Evolutionary conservation across 2,797 vertebrate genomes (phyloP).

Genomic region (Sylvia borin): DNA sequence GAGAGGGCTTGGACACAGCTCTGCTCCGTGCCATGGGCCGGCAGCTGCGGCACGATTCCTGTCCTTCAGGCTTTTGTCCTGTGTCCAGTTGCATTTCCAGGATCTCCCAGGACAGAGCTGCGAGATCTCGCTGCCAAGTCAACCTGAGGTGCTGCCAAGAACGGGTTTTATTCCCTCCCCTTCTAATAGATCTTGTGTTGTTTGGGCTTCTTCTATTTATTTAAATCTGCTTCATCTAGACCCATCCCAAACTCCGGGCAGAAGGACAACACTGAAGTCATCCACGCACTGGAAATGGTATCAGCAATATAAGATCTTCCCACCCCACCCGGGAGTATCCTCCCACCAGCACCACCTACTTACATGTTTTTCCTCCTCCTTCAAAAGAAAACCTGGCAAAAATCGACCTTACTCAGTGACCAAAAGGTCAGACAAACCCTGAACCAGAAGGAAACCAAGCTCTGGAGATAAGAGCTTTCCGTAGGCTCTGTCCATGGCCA

Average conservation of each 20-base stretch:
- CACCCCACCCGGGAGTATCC: background rate
- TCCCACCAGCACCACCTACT: constrained; percentile 39
- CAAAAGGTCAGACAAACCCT: constrained; percentile 55
- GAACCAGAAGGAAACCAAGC: constrained; percentile 16
- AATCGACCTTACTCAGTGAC: background rate
- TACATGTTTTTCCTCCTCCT: background rate
- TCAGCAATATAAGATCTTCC: background rate
- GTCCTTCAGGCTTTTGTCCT: background rate
- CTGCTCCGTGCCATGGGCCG: accelerated
- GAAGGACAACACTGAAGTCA: constrained; percentile 46
- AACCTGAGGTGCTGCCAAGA: background rate
- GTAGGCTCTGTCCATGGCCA: accelerated
- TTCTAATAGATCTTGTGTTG: background rate
- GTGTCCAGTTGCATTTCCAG: background rate
- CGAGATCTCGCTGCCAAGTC: background rate
- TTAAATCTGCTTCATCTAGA: constrained; percentile 16
- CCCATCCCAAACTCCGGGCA: constrained; percentile 53
- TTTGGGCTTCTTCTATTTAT: background rate
- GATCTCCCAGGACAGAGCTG: constrained; percentile 13
- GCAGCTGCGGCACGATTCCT: background rate
- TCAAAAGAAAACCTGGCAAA: constrained; percentile 5
- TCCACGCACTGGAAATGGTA: background rate
- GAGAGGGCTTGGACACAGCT: background rate
- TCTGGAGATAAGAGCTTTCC: constrained; percentile 39
- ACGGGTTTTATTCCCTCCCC: background rate